Evolutionary conservation across 1,140 invertebrate species (phyloP).

Genomic region (Drosophila athabasca): DNA sequence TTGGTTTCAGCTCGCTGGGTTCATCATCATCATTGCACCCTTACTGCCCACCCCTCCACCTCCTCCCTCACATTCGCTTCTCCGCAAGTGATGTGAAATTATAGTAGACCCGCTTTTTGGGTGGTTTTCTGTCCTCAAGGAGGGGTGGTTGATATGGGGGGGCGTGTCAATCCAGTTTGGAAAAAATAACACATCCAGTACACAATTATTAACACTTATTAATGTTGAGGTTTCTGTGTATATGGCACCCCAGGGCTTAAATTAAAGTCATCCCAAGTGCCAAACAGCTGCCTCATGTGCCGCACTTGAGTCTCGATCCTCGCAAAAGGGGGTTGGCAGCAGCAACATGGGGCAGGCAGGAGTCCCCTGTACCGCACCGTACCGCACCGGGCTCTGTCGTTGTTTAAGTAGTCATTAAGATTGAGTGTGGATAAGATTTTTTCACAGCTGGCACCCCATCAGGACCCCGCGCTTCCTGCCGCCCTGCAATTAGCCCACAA

Average conservation of each 20-base stretch:
- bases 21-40: slow-evolving; percentile 1
- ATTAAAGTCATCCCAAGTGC: slow-evolving; percentile 66
- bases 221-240: slow-evolving; percentile 75
- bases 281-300: slow-evolving; percentile 66
- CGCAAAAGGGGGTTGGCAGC: slow-evolving; percentile 21
- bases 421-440: slow-evolving; percentile 76
- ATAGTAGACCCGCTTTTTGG: slow-evolving; percentile 47
- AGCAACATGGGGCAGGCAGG: background rate
- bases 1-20: slow-evolving; percentile 48
- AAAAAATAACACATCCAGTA: slow-evolving; percentile 25
- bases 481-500: slow-evolving; percentile 44
- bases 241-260: slow-evolving; percentile 76
- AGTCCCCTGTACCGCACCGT: background rate
- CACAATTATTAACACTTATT: slow-evolving; percentile 82
- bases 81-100: slow-evolving; percentile 77
- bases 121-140: slow-evolving; percentile 8
- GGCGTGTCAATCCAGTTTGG: slow-evolving; percentile 53
- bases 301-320: slow-evolving; percentile 47
- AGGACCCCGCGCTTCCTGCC: background rate
- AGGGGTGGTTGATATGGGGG: slow-evolving; percentile 7
- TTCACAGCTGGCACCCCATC: slow-evolving; percentile 55
- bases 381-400: slow-evolving; percentile 35
- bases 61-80: slow-evolving; percentile 29
- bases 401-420: slow-evolving; percentile 81
- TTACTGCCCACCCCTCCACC: background rate